phyloP scores from a whole-genome alignment of 2,888 invertebrate species.

The Bimastos eiseni region DNA sequence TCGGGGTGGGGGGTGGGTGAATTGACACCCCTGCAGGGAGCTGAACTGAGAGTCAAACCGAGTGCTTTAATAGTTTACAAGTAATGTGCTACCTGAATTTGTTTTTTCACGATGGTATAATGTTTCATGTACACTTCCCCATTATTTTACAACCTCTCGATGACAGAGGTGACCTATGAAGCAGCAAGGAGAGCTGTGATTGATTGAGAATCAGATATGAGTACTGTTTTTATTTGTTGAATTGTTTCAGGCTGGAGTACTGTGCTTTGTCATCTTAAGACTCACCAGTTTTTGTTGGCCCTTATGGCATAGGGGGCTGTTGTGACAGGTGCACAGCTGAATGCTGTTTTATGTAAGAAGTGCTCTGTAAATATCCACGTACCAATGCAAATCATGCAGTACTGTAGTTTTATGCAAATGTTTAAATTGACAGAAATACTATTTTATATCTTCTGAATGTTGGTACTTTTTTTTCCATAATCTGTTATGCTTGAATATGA shows the following conservation, averaged over 20 bases:
- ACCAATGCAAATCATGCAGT: background rate
- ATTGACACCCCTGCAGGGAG: background rate
- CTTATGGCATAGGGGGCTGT: too few species aligned
- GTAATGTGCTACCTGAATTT: background rate
- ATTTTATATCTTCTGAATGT: background rate
- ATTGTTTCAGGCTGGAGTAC: background rate
- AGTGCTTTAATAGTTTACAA: background rate
- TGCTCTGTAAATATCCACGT: background rate
- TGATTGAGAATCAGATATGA: background rate
- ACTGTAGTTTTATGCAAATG: background rate
- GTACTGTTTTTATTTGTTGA: background rate
- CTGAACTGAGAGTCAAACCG: background rate
- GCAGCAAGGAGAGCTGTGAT: background rate
- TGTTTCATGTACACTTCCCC: background rate
- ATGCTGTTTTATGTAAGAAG: background rate
- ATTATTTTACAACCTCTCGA: background rate
- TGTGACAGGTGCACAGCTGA: background rate
- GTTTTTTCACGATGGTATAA: background rate
- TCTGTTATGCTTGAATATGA: background rate
- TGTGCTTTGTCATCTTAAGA: background rate
- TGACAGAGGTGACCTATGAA: background rate
- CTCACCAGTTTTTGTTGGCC: background rate
- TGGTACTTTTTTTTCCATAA: background rate
- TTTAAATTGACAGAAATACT: background rate
- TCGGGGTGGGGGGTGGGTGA: too few species aligned